phyloP scores from a whole-genome alignment of 2,797 vertebrate species.

The Anabas testudineus region DNA sequence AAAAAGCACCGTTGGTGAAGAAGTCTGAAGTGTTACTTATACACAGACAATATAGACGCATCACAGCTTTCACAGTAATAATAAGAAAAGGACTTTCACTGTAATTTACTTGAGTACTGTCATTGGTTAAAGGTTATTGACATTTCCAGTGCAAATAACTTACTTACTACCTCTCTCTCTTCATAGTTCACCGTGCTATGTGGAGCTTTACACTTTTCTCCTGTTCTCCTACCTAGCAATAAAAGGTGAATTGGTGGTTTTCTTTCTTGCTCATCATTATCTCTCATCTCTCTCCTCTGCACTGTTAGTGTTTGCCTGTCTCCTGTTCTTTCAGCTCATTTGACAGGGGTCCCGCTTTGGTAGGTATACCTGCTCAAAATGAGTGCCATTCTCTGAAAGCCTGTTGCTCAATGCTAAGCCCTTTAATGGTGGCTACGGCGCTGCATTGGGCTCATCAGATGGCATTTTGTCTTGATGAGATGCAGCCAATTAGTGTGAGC shows the following conservation, averaged over 20 bases:
- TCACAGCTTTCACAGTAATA: not conserved
- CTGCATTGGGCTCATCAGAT: slow-evolving; percentile 33
- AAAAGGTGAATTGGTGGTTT: not conserved
- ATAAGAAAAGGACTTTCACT: not conserved
- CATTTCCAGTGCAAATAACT: not conserved
- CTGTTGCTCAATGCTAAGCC: not conserved
- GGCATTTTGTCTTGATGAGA: slow-evolving; percentile 58
- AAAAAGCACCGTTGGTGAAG: too few species aligned
- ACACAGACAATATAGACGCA: too few species aligned
- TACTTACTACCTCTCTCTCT: too few species aligned
- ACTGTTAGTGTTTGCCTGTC: not conserved
- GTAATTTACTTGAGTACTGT: not conserved
- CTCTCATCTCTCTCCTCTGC: slow-evolving; percentile 17
- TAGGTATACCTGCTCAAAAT: slow-evolving; percentile 11
- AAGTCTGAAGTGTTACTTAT: not conserved
- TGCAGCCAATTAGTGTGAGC: slow-evolving; percentile 63
- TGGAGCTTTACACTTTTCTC: not conserved
- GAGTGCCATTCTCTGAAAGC: slow-evolving; percentile 29
- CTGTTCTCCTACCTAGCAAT: too few species aligned
- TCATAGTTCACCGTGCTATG: not conserved
- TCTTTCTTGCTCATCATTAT: slow-evolving; percentile 19
- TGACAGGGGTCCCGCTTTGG: slow-evolving; percentile 9
- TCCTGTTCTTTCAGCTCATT: slow-evolving; percentile 9
- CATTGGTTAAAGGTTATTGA: too few species aligned
- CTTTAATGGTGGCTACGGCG: slow-evolving; percentile 13